Conservation (phyloP, 1,140 invertebrate genomes). For the Nasonia longicornis region DNA sequence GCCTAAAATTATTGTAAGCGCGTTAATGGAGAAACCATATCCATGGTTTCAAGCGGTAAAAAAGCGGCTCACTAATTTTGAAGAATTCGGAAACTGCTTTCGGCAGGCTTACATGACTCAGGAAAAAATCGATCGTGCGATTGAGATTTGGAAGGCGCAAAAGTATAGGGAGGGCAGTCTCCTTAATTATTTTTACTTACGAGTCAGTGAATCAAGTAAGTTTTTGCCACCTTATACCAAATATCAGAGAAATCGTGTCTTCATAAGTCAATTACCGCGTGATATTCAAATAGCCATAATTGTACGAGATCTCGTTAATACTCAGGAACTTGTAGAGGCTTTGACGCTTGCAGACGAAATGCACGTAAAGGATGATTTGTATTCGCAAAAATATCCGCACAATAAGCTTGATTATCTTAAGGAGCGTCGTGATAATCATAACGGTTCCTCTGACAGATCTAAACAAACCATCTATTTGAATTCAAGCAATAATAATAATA, state of each 20-base stretch:
- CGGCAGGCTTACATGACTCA: not conserved
- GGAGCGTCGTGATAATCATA: no score
- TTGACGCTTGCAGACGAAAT: not conserved
- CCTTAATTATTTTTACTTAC: not conserved
- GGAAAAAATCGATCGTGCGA: not conserved
- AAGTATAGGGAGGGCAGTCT: not conserved
- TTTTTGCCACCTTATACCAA: not conserved
- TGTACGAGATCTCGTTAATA: not conserved
- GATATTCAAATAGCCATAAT: not conserved
- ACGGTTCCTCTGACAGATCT: not conserved
- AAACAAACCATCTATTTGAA: not conserved
- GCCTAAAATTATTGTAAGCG: no score
- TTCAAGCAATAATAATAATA: no score
- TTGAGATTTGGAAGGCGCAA: not conserved
- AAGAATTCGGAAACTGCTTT: not conserved
- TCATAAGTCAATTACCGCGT: not conserved
- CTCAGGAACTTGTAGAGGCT: not conserved
- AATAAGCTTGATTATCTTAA: no score
- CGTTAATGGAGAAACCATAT: no score
- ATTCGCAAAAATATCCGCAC: no score
- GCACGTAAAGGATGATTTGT: not conserved
- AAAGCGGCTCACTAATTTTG: not conserved
- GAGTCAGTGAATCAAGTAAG: not conserved
- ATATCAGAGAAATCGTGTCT: not conserved
- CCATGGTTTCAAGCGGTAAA: no score